Evolutionary conservation across 53 echinoderm and acorn worm species (phyloP).

Genomic region (Paracentrotus lividus): DNA sequence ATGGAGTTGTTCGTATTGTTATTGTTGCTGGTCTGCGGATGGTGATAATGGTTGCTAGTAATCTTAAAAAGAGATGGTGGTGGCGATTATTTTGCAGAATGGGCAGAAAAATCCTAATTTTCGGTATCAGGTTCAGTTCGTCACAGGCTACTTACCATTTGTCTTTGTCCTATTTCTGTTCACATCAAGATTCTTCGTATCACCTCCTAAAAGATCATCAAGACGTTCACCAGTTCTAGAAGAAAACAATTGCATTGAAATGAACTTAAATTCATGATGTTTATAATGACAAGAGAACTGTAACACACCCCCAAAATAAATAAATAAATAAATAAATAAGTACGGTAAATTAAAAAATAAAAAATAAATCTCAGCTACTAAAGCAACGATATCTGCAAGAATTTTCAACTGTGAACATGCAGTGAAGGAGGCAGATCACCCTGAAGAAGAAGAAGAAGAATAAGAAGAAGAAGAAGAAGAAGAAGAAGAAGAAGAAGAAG

Average conservation of each 20-base stretch:
- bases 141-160: conserved; percentile 20
- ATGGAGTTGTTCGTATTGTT: too few species aligned
- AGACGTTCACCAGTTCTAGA: conserved; percentile 63
- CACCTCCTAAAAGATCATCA: conserved; percentile 5
- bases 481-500: too few species aligned
- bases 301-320: too few species aligned
- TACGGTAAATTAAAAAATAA: neutral
- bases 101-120: too few species aligned
- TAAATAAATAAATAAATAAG: too few species aligned
- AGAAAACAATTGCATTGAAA: neutral
- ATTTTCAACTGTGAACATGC: neutral
- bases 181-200: conserved; percentile 40
- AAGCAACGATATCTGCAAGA: too few species aligned
- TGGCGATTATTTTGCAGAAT: too few species aligned
- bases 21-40: too few species aligned
- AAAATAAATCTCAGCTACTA: neutral
- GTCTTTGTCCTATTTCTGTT: conserved; percentile 68
- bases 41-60: too few species aligned
- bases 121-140: too few species aligned
- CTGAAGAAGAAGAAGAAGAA: neutral
- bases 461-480: neutral
- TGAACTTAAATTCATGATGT: neutral
- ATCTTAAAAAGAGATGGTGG: too few species aligned
- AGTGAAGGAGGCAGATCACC: neutral
- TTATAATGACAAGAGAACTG: too few species aligned